Evolutionary conservation across 2,888 invertebrate genomes (phyloP).

Genomic region (Ganaspis brasiliensis): DNA sequence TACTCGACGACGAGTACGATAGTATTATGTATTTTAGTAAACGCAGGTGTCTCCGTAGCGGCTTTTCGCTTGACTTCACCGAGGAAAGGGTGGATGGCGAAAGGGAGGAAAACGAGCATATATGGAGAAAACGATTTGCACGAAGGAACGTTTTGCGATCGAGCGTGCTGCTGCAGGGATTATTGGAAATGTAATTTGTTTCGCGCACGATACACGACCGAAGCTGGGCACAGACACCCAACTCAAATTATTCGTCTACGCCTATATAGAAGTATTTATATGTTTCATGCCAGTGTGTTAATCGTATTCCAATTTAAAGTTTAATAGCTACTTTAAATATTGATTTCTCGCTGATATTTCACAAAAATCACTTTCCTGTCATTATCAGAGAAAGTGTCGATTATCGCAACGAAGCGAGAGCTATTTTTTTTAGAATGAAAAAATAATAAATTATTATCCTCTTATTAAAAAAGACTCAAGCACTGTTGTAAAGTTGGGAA

Average conservation of each 20-base stretch:
- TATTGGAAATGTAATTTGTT: conserved; percentile 66
- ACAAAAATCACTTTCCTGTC: too few species aligned
- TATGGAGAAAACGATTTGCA: conserved; percentile 54
- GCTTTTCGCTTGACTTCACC: conserved; percentile 36
- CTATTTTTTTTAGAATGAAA: too few species aligned
- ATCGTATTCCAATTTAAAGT: conserved; percentile 52
- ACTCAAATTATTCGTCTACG: conserved; percentile 55
- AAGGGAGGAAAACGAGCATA: conserved; percentile 37
- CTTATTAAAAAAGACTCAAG: too few species aligned
- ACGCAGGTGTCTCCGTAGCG: conserved; percentile 39
- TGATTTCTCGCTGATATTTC: neutral
- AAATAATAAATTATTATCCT: too few species aligned
- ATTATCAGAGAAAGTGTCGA: too few species aligned
- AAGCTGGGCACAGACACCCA: conserved; percentile 43
- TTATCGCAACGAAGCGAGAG: too few species aligned
- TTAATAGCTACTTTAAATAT: conserved; percentile 41
- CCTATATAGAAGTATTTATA: conserved; percentile 53
- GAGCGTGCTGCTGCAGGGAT: conserved; percentile 57
- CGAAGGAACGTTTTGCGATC: conserved; percentile 63
- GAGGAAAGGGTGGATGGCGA: conserved; percentile 21
- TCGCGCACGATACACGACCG: conserved; percentile 53
- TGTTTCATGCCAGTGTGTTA: conserved; percentile 51
- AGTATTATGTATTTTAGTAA: conserved; percentile 16
- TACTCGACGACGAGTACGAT: neutral
- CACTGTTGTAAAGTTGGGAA: too few species aligned